phyloP scores from a whole-genome alignment of 30 jellyfish, hydroid and myxozoan species.

The Aurelia sp. region DNA sequence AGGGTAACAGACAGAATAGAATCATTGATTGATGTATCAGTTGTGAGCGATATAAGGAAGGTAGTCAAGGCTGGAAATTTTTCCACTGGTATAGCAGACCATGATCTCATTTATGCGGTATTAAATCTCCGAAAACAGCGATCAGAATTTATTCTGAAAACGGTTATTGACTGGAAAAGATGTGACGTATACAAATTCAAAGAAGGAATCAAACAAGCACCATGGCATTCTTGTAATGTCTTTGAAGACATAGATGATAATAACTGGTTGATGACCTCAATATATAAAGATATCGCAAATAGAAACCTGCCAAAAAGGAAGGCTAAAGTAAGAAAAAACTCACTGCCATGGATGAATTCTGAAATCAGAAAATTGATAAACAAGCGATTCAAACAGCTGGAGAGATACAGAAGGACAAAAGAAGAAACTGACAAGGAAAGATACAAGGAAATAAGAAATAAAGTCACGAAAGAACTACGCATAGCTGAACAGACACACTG shows the following conservation, averaged over 20 bases:
- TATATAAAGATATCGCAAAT: constrained; percentile 31
- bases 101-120: neutral
- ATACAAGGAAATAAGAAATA: neutral
- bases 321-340: constrained; percentile 33
- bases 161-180: constrained; percentile 37
- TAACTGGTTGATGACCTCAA: constrained; percentile 39
- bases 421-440: constrained; percentile 36
- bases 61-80: constrained; percentile 40
- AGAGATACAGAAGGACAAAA: constrained; percentile 46
- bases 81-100: constrained; percentile 24
- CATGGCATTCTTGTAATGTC: neutral
- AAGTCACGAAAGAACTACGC: constrained; percentile 48
- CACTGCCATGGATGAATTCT: constrained; percentile 46
- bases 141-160: constrained; percentile 29
- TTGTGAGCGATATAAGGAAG: constrained; percentile 26
- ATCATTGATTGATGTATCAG: constrained; percentile 26
- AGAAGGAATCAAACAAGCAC: constrained; percentile 21
- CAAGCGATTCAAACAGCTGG: constrained; percentile 40
- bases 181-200: constrained; percentile 19
- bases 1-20: constrained; percentile 23
- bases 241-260: constrained; percentile 32
- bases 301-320: constrained; percentile 41
- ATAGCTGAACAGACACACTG: constrained; percentile 53
- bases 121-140: constrained; percentile 28
- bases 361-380: constrained; percentile 47